Evolutionary conservation across 2,888 invertebrate genomes (phyloP), one percentile per base, ranked within the genome.

Genomic region (Barypeithes pellucidus): DNA sequence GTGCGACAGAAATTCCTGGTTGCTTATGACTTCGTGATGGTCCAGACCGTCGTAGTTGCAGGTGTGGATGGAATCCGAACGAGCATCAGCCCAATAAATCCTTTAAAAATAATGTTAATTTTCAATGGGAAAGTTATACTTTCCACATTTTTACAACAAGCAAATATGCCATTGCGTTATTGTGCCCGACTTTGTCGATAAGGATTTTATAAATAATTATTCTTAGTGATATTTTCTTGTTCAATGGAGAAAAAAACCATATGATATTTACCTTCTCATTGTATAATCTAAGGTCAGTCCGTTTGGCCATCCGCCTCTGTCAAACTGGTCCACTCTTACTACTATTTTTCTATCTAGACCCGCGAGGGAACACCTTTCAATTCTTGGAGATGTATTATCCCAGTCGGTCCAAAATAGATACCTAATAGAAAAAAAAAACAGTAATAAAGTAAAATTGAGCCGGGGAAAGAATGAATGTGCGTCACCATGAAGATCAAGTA

Each of bases 401-500:
- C 96, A 96, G 87, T 96, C 95, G 24, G 93, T 93, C 95, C 95
- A 96, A 88, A 96, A 96, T 77, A 96, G 86, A 79, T 87, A 91
- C 14, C 73, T 73, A 22, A 60, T 18, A 39, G 33, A 33, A 33
- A 33, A 4, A 33, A 4, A 4, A n/a, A n/a, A n/a, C n/a, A n/a
- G n/a, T n/a, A n/a, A n/a, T n/a, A n/a, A n/a, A n/a, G n/a, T n/a
- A n/a, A n/a, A n/a, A n/a, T n/a, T n/a, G n/a, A n/a, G n/a, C n/a
- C n/a, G n/a, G n/a, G n/a, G n/a, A n/a, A n/a, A n/a, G n/a, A n/a
- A n/a, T n/a, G n/a, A n/a, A n/a, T n/a, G n/a, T n/a, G n/a, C n/a
- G n/a, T n/a, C n/a, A n/a, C n/a, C n/a, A n/a, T n/a, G n/a, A n/a
- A n/a, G n/a, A n/a, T n/a, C n/a, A n/a, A n/a, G n/a, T n/a, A n/a